Percentiles rank a stretch among this genome's conserved stretches.
These are phyloP conservation scores for Chrysemys picta DNA, from an alignment of 2,113 vertebrate genomes.

Conservation along the genomic window DNA sequence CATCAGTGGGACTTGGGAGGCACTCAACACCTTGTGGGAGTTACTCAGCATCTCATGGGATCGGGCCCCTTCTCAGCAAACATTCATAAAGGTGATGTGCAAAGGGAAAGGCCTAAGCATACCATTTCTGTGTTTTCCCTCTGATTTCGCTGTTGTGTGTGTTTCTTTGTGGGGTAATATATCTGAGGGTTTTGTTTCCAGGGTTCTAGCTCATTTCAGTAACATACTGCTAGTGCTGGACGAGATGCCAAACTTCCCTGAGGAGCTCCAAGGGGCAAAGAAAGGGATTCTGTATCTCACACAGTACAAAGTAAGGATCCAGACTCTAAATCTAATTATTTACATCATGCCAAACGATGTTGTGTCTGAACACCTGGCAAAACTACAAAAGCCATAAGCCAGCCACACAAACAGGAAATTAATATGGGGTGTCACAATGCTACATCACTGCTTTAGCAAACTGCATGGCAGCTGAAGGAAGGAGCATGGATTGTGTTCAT, in stretches of 20 bases:
- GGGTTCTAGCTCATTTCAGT: slow-evolving; percentile 10
- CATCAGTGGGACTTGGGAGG: neutral
- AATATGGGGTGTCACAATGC: neutral
- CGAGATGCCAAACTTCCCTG: neutral
- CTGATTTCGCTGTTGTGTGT: no score
- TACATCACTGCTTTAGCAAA: neutral
- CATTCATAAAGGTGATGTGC: neutral
- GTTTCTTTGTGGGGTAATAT: neutral
- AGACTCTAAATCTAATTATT: neutral
- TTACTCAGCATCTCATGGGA: neutral
- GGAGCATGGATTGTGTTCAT: neutral
- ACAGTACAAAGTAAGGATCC: slow-evolving; percentile 8
- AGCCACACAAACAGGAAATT: neutral
- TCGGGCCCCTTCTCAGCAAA: neutral
- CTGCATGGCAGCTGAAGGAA: neutral
- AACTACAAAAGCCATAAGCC: neutral
- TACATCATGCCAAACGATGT: neutral
- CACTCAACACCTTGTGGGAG: neutral
- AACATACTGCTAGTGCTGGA: neutral
- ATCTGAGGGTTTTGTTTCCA: neutral
- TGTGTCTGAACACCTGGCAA: neutral
- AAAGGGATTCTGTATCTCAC: slow-evolving; percentile 19
- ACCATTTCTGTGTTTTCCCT: no score
- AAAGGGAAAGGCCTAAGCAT: neutral
- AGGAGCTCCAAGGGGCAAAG: slow-evolving; percentile 9